A percentile compares a stretch with the other conserved stretches of the same genome.
Evolutionary conservation across 1,140 invertebrate genomes (phyloP).

Genomic region (Drosophila subpulchrella): DNA sequence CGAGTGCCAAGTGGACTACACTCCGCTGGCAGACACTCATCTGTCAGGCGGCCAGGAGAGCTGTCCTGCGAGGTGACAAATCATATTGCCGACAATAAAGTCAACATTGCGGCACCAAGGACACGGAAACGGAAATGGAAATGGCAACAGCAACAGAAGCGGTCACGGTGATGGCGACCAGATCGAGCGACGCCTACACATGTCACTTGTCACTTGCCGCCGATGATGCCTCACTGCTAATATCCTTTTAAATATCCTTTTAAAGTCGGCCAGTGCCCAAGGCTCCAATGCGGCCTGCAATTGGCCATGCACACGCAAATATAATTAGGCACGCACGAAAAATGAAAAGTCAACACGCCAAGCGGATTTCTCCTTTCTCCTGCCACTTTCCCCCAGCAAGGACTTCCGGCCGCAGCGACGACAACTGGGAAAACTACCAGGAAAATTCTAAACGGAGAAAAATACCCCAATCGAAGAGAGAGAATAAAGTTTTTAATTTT

Average conservation of each 20-base stretch:
- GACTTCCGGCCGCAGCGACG: conserved; percentile 55
- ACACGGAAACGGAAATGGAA: conserved; percentile 18
- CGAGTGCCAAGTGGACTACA: conserved; percentile 12
- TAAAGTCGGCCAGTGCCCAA: conserved; percentile 28
- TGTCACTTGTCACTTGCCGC: conserved; percentile 35
- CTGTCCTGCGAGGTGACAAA: conserved; percentile 64
- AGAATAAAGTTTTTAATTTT: neutral
- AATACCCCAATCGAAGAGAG: neutral
- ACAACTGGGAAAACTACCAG: conserved; percentile 46
- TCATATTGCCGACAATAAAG: conserved; percentile 77
- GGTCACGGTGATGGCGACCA: conserved; percentile 20
- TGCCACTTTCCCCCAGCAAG: conserved; percentile 5
- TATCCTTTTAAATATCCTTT: conserved; percentile 51
- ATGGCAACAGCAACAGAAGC: conserved; percentile 5
- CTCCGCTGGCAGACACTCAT: conserved; percentile 39
- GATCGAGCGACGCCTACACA: conserved; percentile 44
- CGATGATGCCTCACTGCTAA: conserved; percentile 22
- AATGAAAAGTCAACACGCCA: conserved; percentile 69
- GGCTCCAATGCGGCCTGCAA: conserved; percentile 28
- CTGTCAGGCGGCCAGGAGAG: conserved; percentile 33
- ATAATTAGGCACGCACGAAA: conserved; percentile 77
- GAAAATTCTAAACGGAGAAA: neutral
- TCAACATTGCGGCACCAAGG: conserved; percentile 57
- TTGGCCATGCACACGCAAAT: conserved; percentile 67
- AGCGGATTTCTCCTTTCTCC: conserved; percentile 22